phyloP scores from a whole-genome alignment of 2,797 vertebrate genomes.

The Moxostoma hubbsi region DNA sequence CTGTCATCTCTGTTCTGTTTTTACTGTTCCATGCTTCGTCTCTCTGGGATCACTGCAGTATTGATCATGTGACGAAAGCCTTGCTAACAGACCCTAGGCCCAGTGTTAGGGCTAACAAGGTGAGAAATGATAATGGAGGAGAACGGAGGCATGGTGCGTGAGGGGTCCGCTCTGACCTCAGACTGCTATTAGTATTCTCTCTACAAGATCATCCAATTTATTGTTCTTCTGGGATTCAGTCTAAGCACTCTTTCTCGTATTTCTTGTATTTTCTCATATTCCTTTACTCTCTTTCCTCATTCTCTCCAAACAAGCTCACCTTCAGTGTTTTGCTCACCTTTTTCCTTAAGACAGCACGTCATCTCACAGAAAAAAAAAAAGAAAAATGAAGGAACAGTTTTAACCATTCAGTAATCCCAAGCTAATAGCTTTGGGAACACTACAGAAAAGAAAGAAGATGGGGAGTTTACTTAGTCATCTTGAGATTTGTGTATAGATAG shows the following conservation, averaged over 20 bases:
- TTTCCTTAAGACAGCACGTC: constrained; percentile 3
- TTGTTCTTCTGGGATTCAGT: constrained; percentile 59
- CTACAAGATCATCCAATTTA: constrained; percentile 69
- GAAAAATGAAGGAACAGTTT: not conserved
- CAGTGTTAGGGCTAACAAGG: constrained; percentile 73
- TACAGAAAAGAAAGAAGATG: not conserved
- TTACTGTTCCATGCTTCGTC: constrained; percentile 62
- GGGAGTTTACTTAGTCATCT: constrained; percentile 46
- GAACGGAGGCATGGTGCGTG: constrained; percentile 57
- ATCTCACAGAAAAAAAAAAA: too few relatives aligned
- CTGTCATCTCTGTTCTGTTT: constrained; percentile 46
- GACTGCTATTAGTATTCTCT: constrained; percentile 66
- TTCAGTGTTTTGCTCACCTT: constrained; percentile 19
- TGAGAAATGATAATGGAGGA: constrained; percentile 74
- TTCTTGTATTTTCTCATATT: not conserved
- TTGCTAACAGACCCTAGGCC: constrained; percentile 62
- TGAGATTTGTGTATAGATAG: constrained; percentile 31
- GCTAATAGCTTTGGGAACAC: constrained; percentile 14
- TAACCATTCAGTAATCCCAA: constrained; percentile 47
- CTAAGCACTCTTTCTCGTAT: not conserved
- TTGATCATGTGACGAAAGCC: constrained; percentile 64
- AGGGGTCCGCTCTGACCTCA: constrained; percentile 63
- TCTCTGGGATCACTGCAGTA: constrained; percentile 61
- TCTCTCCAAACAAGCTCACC: constrained; percentile 14
- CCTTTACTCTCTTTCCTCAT: too few relatives aligned